phyloP scores from a whole-genome alignment of 2,797 vertebrate species.

The Lacerta bilineata region DNA sequence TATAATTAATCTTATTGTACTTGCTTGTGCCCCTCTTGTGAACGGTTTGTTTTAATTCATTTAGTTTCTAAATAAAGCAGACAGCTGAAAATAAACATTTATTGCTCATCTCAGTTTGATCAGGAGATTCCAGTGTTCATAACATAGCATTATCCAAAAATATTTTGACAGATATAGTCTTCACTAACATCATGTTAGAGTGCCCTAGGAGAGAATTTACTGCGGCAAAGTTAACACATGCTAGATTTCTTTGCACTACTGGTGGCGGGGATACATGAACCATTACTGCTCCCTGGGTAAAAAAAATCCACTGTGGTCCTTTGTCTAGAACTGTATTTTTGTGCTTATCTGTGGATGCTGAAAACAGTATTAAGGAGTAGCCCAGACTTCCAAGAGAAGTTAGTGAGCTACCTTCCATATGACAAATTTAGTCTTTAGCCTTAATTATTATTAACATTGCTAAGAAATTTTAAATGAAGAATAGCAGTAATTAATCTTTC shows the following conservation, averaged over 20 bases:
- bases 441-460: background rate
- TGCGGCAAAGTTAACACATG: constrained; percentile 19
- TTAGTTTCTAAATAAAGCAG: constrained; percentile 41
- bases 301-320: background rate
- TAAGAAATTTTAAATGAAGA: background rate
- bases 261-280: background rate
- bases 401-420: constrained; percentile 18
- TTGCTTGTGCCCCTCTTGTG: constrained; percentile 16
- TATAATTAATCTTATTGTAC: background rate
- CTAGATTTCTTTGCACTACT: constrained; percentile 30
- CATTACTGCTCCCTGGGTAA: background rate
- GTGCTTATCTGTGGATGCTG: constrained; percentile 13
- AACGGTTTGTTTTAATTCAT: constrained; percentile 19
- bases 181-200: constrained; percentile 62
- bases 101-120: constrained; percentile 45
- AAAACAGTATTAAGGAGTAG: background rate
- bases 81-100: constrained; percentile 46
- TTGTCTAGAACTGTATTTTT: no score
- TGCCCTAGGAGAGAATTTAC: constrained; percentile 64
- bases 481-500: background rate
- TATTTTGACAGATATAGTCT: constrained; percentile 52
- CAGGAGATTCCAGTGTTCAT: constrained; percentile 39
- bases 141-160: constrained; percentile 57
- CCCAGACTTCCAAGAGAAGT: constrained; percentile 21
- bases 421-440: background rate